A percentile compares a stretch with the other conserved stretches of the same genome.
Conservation (phyloP, 2,888 invertebrate species). For the Leptopilina myrica region DNA sequence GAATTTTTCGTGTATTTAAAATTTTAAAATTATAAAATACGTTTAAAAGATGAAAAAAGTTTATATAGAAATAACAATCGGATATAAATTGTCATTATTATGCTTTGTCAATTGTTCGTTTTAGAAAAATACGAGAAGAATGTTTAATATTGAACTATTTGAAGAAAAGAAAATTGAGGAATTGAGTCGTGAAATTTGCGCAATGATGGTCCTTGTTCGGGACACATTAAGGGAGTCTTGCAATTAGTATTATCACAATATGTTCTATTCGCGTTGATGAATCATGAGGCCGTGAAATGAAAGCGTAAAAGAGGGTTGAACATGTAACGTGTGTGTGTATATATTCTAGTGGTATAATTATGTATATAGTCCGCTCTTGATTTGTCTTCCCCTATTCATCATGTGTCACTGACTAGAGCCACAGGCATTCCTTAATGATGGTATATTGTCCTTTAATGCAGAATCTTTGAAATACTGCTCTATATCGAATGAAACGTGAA, state of each 20-base stretch:
- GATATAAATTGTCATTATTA: too few species aligned
- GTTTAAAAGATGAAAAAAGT: too few species aligned
- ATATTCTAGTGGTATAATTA: slow-evolving; percentile 36
- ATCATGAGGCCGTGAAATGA: slow-evolving; percentile 21
- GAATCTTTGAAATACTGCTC: slow-evolving; percentile 15
- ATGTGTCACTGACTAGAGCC: slow-evolving; percentile 23
- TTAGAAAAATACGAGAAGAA: too few species aligned
- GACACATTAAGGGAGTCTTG: slow-evolving; percentile 2
- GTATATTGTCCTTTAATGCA: slow-evolving; percentile 25
- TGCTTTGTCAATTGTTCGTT: too few species aligned
- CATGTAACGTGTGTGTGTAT: slow-evolving; percentile 12
- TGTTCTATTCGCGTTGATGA: slow-evolving; percentile 27
- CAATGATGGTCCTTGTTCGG: background rate
- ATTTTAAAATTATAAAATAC: too few species aligned
- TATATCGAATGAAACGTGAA: slow-evolving; percentile 7
- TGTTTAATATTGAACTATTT: too few species aligned
- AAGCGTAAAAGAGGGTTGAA: slow-evolving; percentile 36
- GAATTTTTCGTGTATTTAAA: too few species aligned
- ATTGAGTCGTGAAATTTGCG: background rate
- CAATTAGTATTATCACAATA: slow-evolving; percentile 38
- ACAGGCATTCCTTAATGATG: slow-evolving; percentile 34
- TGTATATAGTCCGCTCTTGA: slow-evolving; percentile 29
- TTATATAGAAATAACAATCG: too few species aligned
- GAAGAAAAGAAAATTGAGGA: too few species aligned
- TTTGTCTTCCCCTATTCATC: slow-evolving; percentile 31